Conservation (phyloP, 2,797 vertebrate genomes). For the Squalus acanthias region DNA sequence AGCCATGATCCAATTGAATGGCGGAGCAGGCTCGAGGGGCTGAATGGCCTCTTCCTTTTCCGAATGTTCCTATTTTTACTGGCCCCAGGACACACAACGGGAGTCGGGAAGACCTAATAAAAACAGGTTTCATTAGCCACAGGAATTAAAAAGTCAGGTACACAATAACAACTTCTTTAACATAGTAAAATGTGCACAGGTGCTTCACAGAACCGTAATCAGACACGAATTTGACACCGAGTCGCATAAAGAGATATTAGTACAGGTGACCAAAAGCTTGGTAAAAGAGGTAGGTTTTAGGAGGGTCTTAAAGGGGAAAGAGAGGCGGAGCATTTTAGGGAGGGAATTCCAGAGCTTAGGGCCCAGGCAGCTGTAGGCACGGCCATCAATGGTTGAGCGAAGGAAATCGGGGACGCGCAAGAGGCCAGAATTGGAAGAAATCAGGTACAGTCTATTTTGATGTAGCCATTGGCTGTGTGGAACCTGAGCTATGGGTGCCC, state of each 20-base stretch:
- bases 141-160: not conserved
- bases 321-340: not conserved
- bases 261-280: not conserved
- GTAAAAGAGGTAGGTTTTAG: not conserved
- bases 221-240: not conserved
- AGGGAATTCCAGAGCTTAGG: not conserved
- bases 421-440: not conserved
- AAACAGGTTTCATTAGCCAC: not conserved
- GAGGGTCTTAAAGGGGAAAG: not conserved
- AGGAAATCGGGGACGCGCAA: not conserved
- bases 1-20: not conserved
- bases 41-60: not conserved
- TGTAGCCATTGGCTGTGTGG: not conserved
- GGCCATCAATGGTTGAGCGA: fast-evolving
- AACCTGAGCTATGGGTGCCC: no score
- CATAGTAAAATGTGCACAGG: not conserved
- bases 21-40: not conserved
- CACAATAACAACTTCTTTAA: not conserved
- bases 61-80: not conserved
- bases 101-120: not conserved
- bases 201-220: not conserved
- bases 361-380: not conserved
- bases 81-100: not conserved
- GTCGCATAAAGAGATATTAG: not conserved
- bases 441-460: not conserved